A percentile compares a stretch with the other conserved stretches of the same genome.
These are phyloP conservation scores for Parnassius orleans DNA, from an alignment of 2,888 invertebrate genomes.

Conservation along the genomic window DNA sequence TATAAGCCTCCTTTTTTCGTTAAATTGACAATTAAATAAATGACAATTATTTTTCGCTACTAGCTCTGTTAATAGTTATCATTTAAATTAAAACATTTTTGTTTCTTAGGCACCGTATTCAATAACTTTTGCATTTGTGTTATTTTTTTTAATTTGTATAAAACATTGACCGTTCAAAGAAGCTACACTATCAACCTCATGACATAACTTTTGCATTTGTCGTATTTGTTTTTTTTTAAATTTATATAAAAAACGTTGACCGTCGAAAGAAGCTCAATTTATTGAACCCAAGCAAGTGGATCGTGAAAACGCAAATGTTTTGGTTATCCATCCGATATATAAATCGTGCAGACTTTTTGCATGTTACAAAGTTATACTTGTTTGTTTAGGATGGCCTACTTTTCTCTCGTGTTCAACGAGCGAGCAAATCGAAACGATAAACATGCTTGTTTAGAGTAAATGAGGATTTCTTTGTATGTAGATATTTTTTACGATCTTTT, in stretches of 20 bases:
- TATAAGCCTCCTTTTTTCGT: constrained; percentile 9
- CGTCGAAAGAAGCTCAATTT: too few species aligned
- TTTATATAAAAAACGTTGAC: too few species aligned
- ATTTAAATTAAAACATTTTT: too few species aligned
- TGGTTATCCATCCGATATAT: neutral
- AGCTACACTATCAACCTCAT: too few species aligned
- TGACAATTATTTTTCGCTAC: too few species aligned
- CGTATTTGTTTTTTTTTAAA: too few species aligned
- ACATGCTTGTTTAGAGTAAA: constrained; percentile 20
- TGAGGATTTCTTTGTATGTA: constrained; percentile 6
- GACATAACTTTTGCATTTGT: too few species aligned
- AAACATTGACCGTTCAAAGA: too few species aligned
- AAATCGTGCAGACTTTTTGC: constrained; percentile 14
- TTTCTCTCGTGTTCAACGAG: constrained; percentile 11
- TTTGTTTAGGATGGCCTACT: constrained; percentile 20
- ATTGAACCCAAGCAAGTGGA: neutral
- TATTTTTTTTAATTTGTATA: too few species aligned
- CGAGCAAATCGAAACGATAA: constrained; percentile 20
- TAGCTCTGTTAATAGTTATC: too few species aligned
- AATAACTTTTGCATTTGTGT: too few species aligned
- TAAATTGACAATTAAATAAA: constrained; percentile 35
- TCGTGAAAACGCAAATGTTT: neutral
- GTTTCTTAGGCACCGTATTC: too few species aligned
- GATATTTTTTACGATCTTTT: neutral
- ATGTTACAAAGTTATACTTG: constrained; percentile 13